Evolutionary conservation across 1,140 invertebrate genomes (phyloP).

Genomic region (Drosophila baimaii): DNA sequence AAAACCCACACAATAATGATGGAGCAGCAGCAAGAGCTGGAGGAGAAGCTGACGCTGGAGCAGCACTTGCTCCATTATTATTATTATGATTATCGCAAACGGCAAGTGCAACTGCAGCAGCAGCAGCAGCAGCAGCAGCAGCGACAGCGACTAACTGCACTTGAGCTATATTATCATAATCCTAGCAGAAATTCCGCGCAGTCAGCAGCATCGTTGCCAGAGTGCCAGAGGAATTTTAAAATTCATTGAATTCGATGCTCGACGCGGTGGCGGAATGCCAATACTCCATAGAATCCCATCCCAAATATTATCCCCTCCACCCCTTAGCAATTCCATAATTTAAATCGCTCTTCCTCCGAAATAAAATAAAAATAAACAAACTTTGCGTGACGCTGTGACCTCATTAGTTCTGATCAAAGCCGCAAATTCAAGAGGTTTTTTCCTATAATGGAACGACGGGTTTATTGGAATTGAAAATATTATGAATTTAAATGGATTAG

Average conservation of each 20-base stretch:
- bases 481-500: background rate
- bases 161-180: slow-evolving; percentile 78
- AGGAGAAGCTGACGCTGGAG: background rate
- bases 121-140: slow-evolving; percentile 60
- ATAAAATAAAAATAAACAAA: slow-evolving; percentile 37
- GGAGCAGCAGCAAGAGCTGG: slow-evolving; percentile 3
- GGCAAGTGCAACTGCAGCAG: slow-evolving; percentile 62
- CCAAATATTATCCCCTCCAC: background rate
- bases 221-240: slow-evolving; percentile 60
- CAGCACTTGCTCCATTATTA: slow-evolving; percentile 46
- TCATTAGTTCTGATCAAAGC: slow-evolving; percentile 25
- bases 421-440: slow-evolving; percentile 1
- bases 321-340: slow-evolving; percentile 17
- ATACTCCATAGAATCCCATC: slow-evolving; percentile 3
- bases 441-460: background rate
- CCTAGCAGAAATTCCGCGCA: slow-evolving; percentile 62
- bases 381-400: background rate
- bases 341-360: slow-evolving; percentile 8
- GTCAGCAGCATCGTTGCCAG: slow-evolving; percentile 19
- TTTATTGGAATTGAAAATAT: background rate
- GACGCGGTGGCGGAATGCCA: slow-evolving; percentile 44
- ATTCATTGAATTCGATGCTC: slow-evolving; percentile 73
- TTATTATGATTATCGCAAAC: slow-evolving; percentile 75
- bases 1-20: slow-evolving; percentile 21
- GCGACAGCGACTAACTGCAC: slow-evolving; percentile 71